Evolutionary conservation across 2,113 vertebrate genomes (phyloP).

Genomic region (Prietella phreatophila): DNA sequence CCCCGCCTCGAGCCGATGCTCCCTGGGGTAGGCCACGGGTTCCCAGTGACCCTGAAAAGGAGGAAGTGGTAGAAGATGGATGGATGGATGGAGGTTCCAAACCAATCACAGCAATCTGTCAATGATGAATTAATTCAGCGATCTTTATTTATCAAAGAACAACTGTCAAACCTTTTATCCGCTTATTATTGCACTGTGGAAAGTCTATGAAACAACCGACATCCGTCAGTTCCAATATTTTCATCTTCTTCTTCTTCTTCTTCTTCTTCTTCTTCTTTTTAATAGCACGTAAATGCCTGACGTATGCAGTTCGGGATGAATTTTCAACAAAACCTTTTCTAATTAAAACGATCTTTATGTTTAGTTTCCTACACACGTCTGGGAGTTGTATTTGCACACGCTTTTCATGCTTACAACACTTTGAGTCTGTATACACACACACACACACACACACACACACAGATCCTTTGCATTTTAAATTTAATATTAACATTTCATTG

Average conservation of each 20-base stretch:
- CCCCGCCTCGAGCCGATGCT: too few relatives aligned
- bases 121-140: not conserved
- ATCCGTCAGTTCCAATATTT: not conserved
- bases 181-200: not conserved
- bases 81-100: not conserved
- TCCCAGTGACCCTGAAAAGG: too few relatives aligned
- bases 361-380: too few relatives aligned
- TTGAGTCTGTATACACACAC: too few relatives aligned
- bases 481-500: too few relatives aligned
- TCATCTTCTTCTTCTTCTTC: not conserved
- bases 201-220: not conserved
- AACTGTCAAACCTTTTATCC: not conserved
- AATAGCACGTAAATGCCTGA: not conserved
- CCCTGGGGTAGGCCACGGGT: too few relatives aligned
- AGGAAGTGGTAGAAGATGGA: too few relatives aligned
- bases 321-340: not conserved
- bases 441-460: too few relatives aligned
- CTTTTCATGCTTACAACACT: too few relatives aligned
- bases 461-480: too few relatives aligned
- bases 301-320: not conserved
- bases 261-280: not conserved
- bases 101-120: not conserved
- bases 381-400: too few relatives aligned
- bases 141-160: not conserved
- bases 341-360: too few relatives aligned